phyloP scores from a whole-genome alignment of 2,888 invertebrate genomes.

The Epinotia demarniana region DNA sequence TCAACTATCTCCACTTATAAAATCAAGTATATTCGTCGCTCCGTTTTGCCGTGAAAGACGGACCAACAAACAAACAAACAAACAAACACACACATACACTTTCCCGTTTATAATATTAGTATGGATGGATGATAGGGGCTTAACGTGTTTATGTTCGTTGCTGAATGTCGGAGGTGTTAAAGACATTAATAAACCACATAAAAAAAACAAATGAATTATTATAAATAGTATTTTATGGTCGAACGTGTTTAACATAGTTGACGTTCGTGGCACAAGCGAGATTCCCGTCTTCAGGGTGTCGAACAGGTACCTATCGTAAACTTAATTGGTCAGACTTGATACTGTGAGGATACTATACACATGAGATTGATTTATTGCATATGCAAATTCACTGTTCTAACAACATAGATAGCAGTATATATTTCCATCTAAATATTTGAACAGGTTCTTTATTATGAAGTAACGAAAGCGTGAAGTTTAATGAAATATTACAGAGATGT shows the following conservation, averaged over 20 bases:
- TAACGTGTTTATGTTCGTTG: background rate
- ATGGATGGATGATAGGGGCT: too few relatives aligned
- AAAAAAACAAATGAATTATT: background rate
- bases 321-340: conserved; percentile 36
- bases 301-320: conserved; percentile 39
- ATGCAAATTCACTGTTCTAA: conserved; percentile 26
- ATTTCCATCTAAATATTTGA: background rate
- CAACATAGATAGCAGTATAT: background rate
- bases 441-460: background rate
- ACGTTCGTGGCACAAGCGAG: conserved; percentile 1
- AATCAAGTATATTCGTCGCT: too few relatives aligned
- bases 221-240: too few relatives aligned
- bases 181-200: background rate
- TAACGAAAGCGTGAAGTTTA: too few relatives aligned
- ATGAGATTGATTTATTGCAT: conserved; percentile 38
- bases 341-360: background rate
- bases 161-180: background rate
- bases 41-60: too few relatives aligned
- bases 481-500: too few relatives aligned
- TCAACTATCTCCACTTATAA: too few relatives aligned
- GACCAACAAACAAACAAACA: too few relatives aligned
- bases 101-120: too few relatives aligned
- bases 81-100: too few relatives aligned
- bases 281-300: conserved; percentile 35
- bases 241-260: background rate